Conservation (phyloP, 2,888 invertebrate species). For the Lochmaea capreae region DNA sequence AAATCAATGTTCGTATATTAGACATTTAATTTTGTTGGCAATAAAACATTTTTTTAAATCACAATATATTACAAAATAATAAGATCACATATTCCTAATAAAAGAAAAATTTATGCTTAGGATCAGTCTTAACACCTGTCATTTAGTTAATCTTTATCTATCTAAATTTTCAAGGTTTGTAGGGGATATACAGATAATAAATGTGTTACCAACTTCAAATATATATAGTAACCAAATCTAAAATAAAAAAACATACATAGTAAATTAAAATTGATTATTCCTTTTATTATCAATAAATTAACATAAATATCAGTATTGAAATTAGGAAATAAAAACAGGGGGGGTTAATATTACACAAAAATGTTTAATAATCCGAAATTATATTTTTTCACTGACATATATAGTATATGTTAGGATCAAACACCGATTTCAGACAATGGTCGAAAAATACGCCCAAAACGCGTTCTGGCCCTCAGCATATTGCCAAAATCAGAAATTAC, state of each 20-base stretch:
- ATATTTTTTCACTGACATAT: no score
- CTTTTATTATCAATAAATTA: neutral
- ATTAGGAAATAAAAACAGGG: no score
- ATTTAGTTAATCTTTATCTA: conserved; percentile 8
- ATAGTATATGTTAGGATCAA: no score
- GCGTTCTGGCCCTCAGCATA: no score
- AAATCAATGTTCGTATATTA: neutral
- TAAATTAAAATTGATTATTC: neutral
- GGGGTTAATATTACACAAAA: no score
- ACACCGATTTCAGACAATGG: no score
- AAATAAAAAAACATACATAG: conserved; percentile 16
- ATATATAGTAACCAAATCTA: conserved; percentile 24
- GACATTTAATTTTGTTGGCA: neutral
- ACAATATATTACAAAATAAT: conserved; percentile 27
- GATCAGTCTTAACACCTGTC: conserved; percentile 29
- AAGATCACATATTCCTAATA: conserved; percentile 26
- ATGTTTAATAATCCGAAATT: no score
- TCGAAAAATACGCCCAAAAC: no score
- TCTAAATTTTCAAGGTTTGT: conserved; percentile 20
- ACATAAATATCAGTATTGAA: no score
- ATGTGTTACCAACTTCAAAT: conserved; percentile 4
- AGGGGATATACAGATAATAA: conserved; percentile 3
- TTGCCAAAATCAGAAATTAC: no score
- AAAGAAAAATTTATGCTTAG: conserved; percentile 25
- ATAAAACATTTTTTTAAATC: conserved; percentile 1